Conservation (phyloP, 1,140 invertebrate genomes). For the Spodoptera frugiperda region DNA sequence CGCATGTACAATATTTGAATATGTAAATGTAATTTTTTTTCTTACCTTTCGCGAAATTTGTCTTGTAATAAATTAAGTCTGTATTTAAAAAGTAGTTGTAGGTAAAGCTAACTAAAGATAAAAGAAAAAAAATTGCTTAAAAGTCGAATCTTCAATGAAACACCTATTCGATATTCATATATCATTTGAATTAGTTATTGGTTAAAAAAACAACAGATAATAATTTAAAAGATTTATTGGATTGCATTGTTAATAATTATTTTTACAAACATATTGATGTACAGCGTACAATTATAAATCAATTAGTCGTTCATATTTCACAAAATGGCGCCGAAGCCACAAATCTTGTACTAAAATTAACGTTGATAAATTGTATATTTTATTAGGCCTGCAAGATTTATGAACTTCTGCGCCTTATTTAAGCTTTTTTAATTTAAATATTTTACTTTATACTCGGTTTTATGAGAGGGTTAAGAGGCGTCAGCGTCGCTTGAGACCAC, state of each 20-base stretch:
- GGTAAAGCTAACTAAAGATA: background rate
- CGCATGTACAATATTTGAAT: constrained; percentile 41
- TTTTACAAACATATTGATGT: constrained; percentile 33
- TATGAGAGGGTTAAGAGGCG: constrained; percentile 19
- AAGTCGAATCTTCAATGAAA: too few species aligned
- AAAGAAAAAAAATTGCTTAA: too few species aligned
- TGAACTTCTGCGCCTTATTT: constrained; percentile 43
- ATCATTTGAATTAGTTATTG: too few species aligned
- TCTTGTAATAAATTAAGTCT: constrained; percentile 5
- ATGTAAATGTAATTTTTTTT: constrained; percentile 37
- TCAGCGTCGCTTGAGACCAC: constrained; percentile 10
- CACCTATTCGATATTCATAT: too few species aligned
- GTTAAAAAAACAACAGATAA: constrained; percentile 2
- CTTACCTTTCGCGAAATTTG: constrained; percentile 18
- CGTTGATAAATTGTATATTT: constrained; percentile 44
- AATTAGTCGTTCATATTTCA: constrained; percentile 36
- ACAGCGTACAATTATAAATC: constrained; percentile 43
- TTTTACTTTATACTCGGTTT: constrained; percentile 22
- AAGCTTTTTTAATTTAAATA: constrained; percentile 33
- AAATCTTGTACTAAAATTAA: constrained; percentile 35
- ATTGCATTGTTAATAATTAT: constrained; percentile 48
- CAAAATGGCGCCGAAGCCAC: constrained; percentile 33
- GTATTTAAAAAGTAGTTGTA: background rate
- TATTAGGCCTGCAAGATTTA: constrained; percentile 40
- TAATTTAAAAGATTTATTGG: constrained; percentile 28